Evolutionary conservation across 2,797 vertebrate genomes (phyloP), one percentile per base, ranked within the genome.

Genomic region (Falco cherrug): DNA sequence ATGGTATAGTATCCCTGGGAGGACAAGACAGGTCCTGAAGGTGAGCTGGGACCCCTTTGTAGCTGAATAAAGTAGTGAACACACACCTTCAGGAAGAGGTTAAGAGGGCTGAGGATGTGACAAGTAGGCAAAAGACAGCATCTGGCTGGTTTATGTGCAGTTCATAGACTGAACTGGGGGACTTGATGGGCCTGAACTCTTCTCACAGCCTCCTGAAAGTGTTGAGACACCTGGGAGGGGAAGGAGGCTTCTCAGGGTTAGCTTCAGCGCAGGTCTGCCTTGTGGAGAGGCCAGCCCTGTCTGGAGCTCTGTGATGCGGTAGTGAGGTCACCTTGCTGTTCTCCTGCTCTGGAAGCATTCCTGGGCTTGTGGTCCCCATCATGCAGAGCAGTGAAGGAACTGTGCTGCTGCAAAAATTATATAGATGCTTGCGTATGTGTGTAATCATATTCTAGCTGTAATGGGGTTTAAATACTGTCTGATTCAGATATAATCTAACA

Each of bases 191-290:
- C 14, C 63, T 41, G n/a, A 84, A 37, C 25, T 43, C 45, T 77
- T 60, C 25, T 82, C 35, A 39, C 5, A 24, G 24, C 16, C 29
- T 70, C 18, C 51, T 47, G 70, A 60, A 18, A 70, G 4, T 26
- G 31, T 3, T 51, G 70, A 83, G 43, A 20, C 51, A 57, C 14
- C 20, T 64, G n/a, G 29, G 53, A 74, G 61, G n/a, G 25, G 50
- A 65, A 43, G 7, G 37, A 25, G 14, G 24, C 1, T 82, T 19
- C 35, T 43, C 9, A 29, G 53, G 9, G 21, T 73, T 50, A 69
- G 15, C 12, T 25, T 53, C 53, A 0, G 0, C 1, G 3, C 22
- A 50, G 25, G 9, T 61, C n/a, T 61, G 70, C 51, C 33, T 6
- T 21, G 43, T 15, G 21, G 12, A 37, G 50, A 51, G 53, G 24